phyloP scores from a whole-genome alignment of 1,140 invertebrate genomes.

The Lepidurus arcticus region DNA sequence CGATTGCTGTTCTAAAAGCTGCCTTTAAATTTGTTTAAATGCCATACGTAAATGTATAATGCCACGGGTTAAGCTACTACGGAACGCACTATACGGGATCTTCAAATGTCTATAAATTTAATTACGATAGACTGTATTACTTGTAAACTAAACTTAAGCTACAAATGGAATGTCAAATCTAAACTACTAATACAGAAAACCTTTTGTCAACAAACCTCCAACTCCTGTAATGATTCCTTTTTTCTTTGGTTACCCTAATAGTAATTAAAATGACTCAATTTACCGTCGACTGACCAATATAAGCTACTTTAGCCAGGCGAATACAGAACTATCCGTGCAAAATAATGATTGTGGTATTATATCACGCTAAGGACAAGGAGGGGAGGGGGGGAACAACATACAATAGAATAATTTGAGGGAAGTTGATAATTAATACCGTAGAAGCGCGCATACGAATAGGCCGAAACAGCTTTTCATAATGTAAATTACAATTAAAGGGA shows the following conservation, averaged over 20 bases:
- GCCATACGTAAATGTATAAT: no score
- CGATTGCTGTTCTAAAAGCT: no score
- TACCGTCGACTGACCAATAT: background rate
- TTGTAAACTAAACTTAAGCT: background rate
- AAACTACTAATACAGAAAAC: background rate
- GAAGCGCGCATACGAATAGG: background rate
- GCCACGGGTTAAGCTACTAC: background rate
- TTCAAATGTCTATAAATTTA: background rate
- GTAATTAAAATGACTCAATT: background rate
- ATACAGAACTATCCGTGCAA: no score
- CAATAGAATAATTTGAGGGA: background rate
- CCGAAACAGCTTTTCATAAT: background rate
- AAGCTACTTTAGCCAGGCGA: background rate
- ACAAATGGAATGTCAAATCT: background rate
- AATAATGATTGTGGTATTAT: background rate
- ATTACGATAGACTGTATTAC: background rate
- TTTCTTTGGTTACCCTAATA: constrained; percentile 7
- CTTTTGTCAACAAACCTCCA: background rate
- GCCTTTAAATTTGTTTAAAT: no score
- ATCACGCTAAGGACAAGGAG: background rate
- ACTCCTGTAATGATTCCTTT: background rate
- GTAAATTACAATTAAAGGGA: background rate
- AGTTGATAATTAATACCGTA: background rate
- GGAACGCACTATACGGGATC: background rate
- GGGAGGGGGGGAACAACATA: background rate